These are phyloP conservation scores for rabbit (Oryctolagus cuniculus) DNA, from an alignment of 2,113 vertebrate genomes.

Conservation along the genomic window DNA sequence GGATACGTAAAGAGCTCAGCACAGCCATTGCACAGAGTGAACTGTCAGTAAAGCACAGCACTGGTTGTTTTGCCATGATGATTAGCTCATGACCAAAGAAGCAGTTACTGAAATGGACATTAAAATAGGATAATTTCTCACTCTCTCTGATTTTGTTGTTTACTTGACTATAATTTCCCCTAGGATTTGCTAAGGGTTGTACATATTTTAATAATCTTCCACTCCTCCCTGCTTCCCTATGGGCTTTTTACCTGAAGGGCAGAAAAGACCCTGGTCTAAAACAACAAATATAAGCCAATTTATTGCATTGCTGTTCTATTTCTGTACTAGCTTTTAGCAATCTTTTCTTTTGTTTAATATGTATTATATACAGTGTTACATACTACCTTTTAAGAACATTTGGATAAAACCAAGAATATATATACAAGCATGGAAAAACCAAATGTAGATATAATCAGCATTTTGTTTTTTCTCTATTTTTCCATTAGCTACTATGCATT, in stretches of 20 bases:
- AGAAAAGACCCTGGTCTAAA: background rate
- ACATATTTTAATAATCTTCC: background rate
- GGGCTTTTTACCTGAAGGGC: background rate
- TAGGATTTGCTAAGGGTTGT: background rate
- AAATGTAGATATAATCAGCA: background rate
- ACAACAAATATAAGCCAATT: background rate
- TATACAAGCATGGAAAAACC: background rate
- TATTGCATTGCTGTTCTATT: background rate
- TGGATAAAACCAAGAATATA: background rate
- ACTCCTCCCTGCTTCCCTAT: background rate
- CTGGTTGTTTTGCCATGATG: background rate
- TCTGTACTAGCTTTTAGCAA: background rate
- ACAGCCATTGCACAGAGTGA: background rate
- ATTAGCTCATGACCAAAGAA: constrained; percentile 14
- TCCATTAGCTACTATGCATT: background rate
- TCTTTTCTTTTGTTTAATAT: background rate
- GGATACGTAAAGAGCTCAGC: background rate
- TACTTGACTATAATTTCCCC: background rate
- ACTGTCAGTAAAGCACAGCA: background rate
- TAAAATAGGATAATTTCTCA: background rate
- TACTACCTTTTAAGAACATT: background rate
- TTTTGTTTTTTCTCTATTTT: background rate
- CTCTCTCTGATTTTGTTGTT: background rate
- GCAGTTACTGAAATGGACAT: background rate
- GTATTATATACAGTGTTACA: background rate